Percentiles rank a stretch among this genome's conserved stretches.
phyloP scores from a whole-genome alignment of 2,888 invertebrate genomes.

The Melanotus villosus region DNA sequence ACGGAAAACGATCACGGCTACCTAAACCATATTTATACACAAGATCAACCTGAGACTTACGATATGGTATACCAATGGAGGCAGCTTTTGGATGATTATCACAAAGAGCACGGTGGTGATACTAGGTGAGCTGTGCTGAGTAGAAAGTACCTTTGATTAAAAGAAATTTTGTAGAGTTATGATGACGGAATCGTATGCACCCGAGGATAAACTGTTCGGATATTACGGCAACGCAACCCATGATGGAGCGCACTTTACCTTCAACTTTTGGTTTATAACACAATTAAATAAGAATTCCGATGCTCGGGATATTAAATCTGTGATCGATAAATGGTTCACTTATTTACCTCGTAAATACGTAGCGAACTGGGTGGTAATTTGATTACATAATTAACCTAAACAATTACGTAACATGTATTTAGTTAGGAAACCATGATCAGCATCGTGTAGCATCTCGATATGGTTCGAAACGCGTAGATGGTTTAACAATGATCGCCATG shows the following conservation, averaged over 20 bases:
- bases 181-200: conserved; percentile 84
- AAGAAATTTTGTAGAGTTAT: conserved; percentile 72
- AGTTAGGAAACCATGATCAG: conserved; percentile 85
- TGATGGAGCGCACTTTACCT: conserved; percentile 80
- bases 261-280: conserved; percentile 82
- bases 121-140: conserved; percentile 56
- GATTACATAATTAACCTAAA: neutral
- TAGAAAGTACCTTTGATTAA: neutral
- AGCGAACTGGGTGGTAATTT: conserved; percentile 84
- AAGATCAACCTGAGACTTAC: conserved; percentile 72
- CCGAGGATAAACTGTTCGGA: conserved; percentile 72
- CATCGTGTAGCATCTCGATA: conserved; percentile 79
- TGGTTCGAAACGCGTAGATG: conserved; percentile 79
- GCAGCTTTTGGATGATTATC: conserved; percentile 73
- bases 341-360: conserved; percentile 74
- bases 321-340: conserved; percentile 76
- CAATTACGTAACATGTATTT: conserved; percentile 12
- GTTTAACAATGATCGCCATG: conserved; percentile 85
- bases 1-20: conserved; percentile 10
- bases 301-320: conserved; percentile 74
- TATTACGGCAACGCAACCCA: conserved; percentile 75
- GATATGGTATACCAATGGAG: conserved; percentile 80
- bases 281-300: conserved; percentile 73
- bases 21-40: conserved; percentile 74
- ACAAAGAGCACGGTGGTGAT: conserved; percentile 63